Base-by-base conservation (phyloP, 2,797 vertebrate species). In the Pogoniulus pusillus region DNA sequence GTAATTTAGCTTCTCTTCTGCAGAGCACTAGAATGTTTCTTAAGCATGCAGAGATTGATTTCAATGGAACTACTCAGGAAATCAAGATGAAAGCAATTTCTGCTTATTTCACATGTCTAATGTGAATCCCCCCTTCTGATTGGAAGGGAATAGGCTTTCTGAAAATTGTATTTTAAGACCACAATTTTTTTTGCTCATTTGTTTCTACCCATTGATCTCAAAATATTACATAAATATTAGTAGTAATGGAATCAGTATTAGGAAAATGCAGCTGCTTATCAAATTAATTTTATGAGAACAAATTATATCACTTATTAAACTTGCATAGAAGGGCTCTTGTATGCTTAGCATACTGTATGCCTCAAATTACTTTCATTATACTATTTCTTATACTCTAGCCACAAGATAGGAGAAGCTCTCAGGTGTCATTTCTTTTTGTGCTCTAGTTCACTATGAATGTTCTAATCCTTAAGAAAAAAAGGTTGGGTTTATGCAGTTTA, bases 1-100 rank as follows among this genome's bases (percentile, higher is more conserved):
- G 64, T 87, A 92, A 89, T 94, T 94, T 86, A 84, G 16, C 45
- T 79, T 90, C 58, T 91, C 34, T 90, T 95, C 81, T 74, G 62
- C 24, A 84, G 34, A 88, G 57, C 62, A 79, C 39, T 60, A 73
- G 43, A 29, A 29, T 88, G 64, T 86, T 93, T 76, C 84, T 93
- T 69, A 80, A 90, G 47, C 54, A 71, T 62, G 24, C 43, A 77
- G 75, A 82, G 91, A 88, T 73, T 86, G 74, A 92, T 84, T 94
- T 92, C 87, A 79, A 32, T 49, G 22, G 18, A 88, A 43, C 65
- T 88, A 62, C 30, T 77, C 30, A 74, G 54, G 62, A 91, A 88
- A 74, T 86, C 54, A 88, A 77, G 54, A 85, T 51, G 29, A 79
- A 63, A 87, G 82, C 68, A 26, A 62, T 79, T 95, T 91, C 80